Conservation (phyloP, 2,113 vertebrate genomes). For the Catharus fuscescens region DNA sequence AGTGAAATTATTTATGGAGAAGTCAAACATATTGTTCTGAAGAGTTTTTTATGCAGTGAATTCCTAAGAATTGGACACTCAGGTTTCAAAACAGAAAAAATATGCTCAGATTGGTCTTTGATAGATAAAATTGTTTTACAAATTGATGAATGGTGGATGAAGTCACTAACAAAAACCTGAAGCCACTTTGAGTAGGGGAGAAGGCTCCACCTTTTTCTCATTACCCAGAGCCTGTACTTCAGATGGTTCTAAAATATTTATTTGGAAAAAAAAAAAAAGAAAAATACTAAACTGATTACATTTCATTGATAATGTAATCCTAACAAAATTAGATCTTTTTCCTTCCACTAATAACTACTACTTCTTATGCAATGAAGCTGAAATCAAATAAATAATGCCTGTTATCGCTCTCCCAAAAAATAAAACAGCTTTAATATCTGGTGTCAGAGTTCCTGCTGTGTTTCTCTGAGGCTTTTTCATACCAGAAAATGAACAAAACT, state of each 20-base stretch:
- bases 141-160: background rate
- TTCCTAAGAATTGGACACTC: background rate
- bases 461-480: constrained; percentile 51
- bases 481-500: constrained; percentile 27
- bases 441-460: background rate
- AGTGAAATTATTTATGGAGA: background rate
- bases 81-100: background rate
- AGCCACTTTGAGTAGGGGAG: background rate
- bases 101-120: background rate
- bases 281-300: background rate
- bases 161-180: background rate
- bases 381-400: constrained; percentile 25
- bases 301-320: background rate
- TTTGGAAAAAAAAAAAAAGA: background rate
- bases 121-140: background rate
- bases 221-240: background rate
- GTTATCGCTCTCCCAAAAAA: background rate
- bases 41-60: background rate
- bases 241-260: background rate
- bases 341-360: background rate
- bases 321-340: background rate
- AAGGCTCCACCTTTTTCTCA: background rate
- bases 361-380: background rate
- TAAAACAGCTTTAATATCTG: constrained; percentile 22
- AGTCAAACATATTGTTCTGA: background rate